phyloP scores from a whole-genome alignment of 2,113 vertebrate species.

The Vireo altiloquus region DNA sequence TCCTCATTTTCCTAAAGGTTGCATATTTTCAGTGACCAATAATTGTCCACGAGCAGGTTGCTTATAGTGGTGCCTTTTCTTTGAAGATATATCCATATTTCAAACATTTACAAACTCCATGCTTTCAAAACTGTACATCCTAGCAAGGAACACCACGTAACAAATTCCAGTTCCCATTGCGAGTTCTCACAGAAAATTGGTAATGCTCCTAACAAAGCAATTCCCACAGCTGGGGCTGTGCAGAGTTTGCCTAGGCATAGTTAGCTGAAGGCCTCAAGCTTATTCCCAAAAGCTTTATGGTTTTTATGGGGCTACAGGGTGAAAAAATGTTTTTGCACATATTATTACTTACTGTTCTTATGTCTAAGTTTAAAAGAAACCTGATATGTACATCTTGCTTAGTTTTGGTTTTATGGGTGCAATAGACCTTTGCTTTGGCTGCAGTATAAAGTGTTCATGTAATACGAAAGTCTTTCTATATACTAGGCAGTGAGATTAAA shows the following conservation, averaged over 20 bases:
- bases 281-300: neutral
- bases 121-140: neutral
- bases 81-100: neutral
- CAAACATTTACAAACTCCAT: neutral
- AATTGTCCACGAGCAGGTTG: fast-evolving
- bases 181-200: neutral
- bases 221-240: fast-evolving
- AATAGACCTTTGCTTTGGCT: neutral
- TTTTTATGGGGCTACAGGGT: neutral
- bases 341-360: neutral
- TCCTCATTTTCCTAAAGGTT: neutral
- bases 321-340: neutral
- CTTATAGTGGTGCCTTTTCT: neutral
- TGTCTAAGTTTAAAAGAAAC: neutral
- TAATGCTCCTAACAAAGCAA: neutral
- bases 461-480: neutral
- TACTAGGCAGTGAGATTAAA: neutral
- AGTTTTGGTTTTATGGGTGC: neutral
- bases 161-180: neutral
- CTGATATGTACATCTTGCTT: neutral
- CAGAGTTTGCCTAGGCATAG: neutral
- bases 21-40: neutral
- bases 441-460: neutral
- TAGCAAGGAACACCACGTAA: neutral
- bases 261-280: neutral